Base-by-base conservation (phyloP, 53 echinoderm and acorn worm genomes). In the Zoroaster sp. region DNA sequence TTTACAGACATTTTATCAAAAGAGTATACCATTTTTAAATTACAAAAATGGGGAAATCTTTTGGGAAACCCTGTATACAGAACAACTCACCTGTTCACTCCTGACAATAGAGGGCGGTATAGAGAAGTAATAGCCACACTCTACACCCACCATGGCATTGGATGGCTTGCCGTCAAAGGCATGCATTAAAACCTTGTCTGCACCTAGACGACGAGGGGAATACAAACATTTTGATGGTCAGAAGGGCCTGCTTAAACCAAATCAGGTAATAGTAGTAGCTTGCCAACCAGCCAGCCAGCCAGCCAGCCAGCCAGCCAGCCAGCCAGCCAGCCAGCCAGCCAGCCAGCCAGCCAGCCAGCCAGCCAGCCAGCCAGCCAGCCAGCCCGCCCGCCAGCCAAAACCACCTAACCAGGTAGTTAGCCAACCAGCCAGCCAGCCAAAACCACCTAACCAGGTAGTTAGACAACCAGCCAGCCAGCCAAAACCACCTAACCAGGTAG, bases 71-170 rank as follows among this genome's bases (percentile, higher is more conserved):
- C n/a, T n/a, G n/a, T n/a, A n/a, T n/a, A n/a, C n/a, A n/a, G n/a
- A n/a, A n/a, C n/a, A n/a, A n/a, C n/a, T n/a, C n/a, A 98, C 98
- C 94, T 98, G 98, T 69, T 94, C 98, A 96, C 98, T 98, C 71
- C 98, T 95, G 32, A 98, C 93, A 51, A 98, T 98, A 66, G 98
- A 98, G 5, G 98, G 98, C 38, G 98, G 98, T 73, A 98, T 92
- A 15, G 98, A 98, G 89, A 98, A 98, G 65, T 91, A 98, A 63
- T 92, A 98, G 43, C 98, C 98, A 74, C 73, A 83, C 67, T 98
- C 88, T 20, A 98, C 89, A 35, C 98, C 98, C 36, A 85, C 87
- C 92, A 94, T 91, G 49, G 98, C 98, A 59, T 94, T 91, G 3
- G 95, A 93, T 3, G 95, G 94, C 30, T 88, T 91, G 9, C 98